Percentiles rank a stretch among this genome's conserved stretches.
phyloP scores from a whole-genome alignment of 2,888 invertebrate genomes.

The Crioceris asparagi region DNA sequence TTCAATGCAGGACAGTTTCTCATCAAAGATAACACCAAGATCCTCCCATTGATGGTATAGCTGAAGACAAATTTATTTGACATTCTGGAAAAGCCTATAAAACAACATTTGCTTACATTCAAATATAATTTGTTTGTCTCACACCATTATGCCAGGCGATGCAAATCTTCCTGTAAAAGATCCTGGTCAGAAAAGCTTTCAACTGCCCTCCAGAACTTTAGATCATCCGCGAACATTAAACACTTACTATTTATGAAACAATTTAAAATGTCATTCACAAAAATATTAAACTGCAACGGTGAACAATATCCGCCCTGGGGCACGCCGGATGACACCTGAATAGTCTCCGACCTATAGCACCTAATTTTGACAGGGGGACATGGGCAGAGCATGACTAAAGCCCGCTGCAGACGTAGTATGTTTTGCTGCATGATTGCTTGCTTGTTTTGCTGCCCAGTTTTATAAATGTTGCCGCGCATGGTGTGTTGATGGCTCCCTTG shows the following conservation, averaged over 20 bases:
- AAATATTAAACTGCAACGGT: not conserved
- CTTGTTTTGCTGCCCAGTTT: too few relatives aligned
- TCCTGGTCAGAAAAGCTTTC: constrained; percentile 1
- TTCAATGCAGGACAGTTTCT: not conserved
- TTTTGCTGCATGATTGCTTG: too few relatives aligned
- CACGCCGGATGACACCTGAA: not conserved
- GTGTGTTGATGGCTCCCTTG: too few relatives aligned
- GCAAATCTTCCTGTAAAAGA: constrained; percentile 3
- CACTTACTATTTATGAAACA: constrained; percentile 3
- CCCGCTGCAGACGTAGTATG: too few relatives aligned
- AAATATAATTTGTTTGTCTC: not conserved
- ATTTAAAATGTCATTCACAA: not conserved
- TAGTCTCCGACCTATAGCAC: not conserved
- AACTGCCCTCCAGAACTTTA: constrained; percentile 3
- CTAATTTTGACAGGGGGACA: not conserved
- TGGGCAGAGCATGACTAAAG: too few relatives aligned
- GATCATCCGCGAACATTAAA: not conserved
- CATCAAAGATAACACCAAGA: constrained; percentile 4
- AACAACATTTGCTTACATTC: constrained; percentile 2
- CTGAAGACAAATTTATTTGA: not conserved
- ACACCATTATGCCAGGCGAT: constrained; percentile 1
- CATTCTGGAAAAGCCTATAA: constrained; percentile 1
- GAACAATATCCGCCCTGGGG: not conserved
- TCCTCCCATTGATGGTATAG: constrained; percentile 1
- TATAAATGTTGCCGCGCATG: too few relatives aligned